Evolutionary conservation across 2,888 invertebrate species (phyloP).

Genomic region (Hydrotaea diabolus): DNA sequence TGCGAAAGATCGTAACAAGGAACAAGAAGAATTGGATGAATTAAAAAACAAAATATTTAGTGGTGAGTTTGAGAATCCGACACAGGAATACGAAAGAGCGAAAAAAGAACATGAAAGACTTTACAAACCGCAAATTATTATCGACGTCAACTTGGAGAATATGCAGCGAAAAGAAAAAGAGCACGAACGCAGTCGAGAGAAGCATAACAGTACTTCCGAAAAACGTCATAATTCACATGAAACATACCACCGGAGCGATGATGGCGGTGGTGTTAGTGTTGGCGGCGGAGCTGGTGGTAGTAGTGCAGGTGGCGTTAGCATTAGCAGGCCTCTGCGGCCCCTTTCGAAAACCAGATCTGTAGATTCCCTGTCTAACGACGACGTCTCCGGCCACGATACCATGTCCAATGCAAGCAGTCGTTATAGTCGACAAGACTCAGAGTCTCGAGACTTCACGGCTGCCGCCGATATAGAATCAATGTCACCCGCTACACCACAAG

Average conservation of each 20-base stretch:
- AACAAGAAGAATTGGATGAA: constrained; percentile 93
- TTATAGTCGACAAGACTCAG: constrained; percentile 76
- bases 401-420: constrained; percentile 82
- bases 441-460: constrained; percentile 75
- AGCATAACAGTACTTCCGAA: constrained; percentile 78
- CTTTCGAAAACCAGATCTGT: constrained; percentile 69
- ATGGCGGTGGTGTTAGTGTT: constrained; percentile 79
- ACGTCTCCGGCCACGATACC: constrained; percentile 89
- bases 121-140: constrained; percentile 91
- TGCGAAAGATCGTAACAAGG: constrained; percentile 92
- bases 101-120: constrained; percentile 90
- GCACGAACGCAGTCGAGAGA: constrained; percentile 82
- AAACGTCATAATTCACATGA: constrained; percentile 70
- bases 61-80: constrained; percentile 85
- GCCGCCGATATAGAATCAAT: constrained; percentile 81
- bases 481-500: constrained; percentile 77
- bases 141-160: constrained; percentile 85
- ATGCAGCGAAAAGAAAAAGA: constrained; percentile 84
- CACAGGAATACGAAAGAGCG: constrained; percentile 86
- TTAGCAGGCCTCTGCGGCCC: constrained; percentile 31
- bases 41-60: constrained; percentile 89
- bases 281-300: constrained; percentile 69
- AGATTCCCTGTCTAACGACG: constrained; percentile 75
- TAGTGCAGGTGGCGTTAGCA: constrained; percentile 70
- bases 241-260: constrained; percentile 70